Base-by-base conservation (phyloP, 2,888 invertebrate species). In the Bombyx huttoni region DNA sequence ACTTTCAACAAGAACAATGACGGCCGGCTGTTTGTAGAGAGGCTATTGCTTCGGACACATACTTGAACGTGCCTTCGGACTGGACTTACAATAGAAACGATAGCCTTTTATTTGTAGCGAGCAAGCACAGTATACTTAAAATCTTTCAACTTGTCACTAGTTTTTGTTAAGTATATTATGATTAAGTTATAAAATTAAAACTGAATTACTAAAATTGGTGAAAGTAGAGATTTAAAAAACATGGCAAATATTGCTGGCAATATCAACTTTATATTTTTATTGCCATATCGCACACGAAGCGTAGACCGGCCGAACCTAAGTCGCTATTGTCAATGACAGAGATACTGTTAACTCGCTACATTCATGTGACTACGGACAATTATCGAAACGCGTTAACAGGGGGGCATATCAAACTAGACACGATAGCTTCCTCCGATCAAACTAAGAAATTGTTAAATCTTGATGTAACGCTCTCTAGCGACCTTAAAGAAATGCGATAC, bases 1-100 rank as follows among this genome's bases (percentile, higher is more conserved):
- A 56, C 71, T 70, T 70, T 72, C 69, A 61, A 65, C 59, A 56
- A 58, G 68, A 74, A 77, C 73, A 73, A 73, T 67, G 61, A 59
- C 51, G 58, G 63, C 61, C 59, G 60, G 64, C 63, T 64, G 63
- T 61, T 63, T 67, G 66, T 65, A 57, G 45, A 48, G 12, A 49
- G 40, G 35, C 13, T 40, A 8, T 40, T 40, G 52, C 47, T 12
- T 47, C 13, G 46, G 40, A 40, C 40, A 50, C 45, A 47, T 47
- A 45, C 46, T 52, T 40, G 40, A 40, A 40, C 40, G 40, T 40
- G 40, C 40, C 40, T 40, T 8, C 40, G 40, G 40, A 52, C 14
- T 13, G 34, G 3, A 47, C 13, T 34, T 33, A 40, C 45, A 45
- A 48, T 49, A 40, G 10, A 24, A 24, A 49, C 45, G 33, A 34